phyloP scores from a whole-genome alignment of 2,797 vertebrate species.

The Momotus momota region DNA sequence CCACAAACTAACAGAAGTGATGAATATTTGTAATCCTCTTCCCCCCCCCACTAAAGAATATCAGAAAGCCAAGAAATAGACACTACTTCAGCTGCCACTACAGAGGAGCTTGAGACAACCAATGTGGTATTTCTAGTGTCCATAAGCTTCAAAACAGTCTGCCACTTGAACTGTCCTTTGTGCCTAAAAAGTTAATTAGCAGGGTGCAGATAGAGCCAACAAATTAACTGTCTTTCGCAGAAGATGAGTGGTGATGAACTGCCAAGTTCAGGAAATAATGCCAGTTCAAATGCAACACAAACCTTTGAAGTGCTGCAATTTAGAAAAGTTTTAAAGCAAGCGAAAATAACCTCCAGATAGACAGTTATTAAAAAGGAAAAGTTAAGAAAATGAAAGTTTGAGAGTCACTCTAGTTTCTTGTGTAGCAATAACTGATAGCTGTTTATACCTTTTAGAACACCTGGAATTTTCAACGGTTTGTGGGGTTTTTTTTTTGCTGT shows the following conservation, averaged over 20 bases:
- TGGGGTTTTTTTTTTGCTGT: neutral
- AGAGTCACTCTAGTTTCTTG: neutral
- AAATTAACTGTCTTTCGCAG: neutral
- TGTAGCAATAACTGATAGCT: neutral
- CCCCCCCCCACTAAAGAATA: accelerated
- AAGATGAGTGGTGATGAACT: neutral
- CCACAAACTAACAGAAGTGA: neutral
- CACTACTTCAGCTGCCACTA: neutral
- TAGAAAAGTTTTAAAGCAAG: neutral
- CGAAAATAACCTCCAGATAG: neutral
- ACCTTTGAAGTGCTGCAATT: neutral
- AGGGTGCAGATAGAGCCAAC: neutral
- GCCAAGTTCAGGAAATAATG: neutral
- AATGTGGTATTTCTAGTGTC: neutral
- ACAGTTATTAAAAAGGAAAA: neutral
- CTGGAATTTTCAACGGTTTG: too few species aligned
- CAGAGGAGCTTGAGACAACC: neutral
- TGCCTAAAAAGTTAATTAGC: neutral
- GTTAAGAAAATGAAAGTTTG: neutral
- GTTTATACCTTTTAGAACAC: neutral
- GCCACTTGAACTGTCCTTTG: neutral
- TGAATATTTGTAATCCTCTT: neutral
- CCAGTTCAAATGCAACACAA: neutral
- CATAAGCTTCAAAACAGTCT: neutral
- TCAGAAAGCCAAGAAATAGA: neutral